Evolutionary conservation across 2,797 vertebrate genomes (phyloP), one percentile per base, ranked within the genome.

Genomic region (Ctenopoma kingsleyae): DNA sequence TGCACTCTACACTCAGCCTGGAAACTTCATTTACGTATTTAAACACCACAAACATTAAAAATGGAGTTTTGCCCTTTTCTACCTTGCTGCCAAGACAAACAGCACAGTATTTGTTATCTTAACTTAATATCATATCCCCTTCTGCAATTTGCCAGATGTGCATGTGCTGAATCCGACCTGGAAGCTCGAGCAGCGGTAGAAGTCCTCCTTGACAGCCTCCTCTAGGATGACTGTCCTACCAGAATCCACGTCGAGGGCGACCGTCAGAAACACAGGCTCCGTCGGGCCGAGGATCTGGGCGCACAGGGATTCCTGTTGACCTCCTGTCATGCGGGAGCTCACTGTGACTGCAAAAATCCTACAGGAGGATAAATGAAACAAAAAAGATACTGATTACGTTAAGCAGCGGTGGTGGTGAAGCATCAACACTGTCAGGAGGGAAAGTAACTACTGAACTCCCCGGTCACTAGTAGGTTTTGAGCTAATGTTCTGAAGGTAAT

Each of bases 301-400:
- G 63, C 93, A 94, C n/a, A 95, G 30, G 5, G 75, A 88, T 84
- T 94, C 93, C 3, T 70, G 78, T 4, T 69, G 53, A 4, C 93
- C 94, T 23, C 77, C 84, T 12, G 30, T 78, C 22, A 92, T 19
- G 43, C 73, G 82, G 53, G 94, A 94, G 78, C 90, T 93, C 72
- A 94, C 83, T 0, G 88, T 82, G 78, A 94, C 88, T 16, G 85
- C 69, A 71, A 81, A 94, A 30, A 81, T 71, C 2, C 94, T 95
- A 82, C 56, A 81, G n/a, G 16, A 0, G 51, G 44, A 80, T 19
- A 65, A 12, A 63, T 30, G 1, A n/a, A 8, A 17, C 5, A 11
- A 43, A 17, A 43, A 43, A 36, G 10, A 36, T 10, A 12, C 11
- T 10, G 11, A 36, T 12, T 10, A 36, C 5, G 6, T 30, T 30